phyloP scores from a whole-genome alignment of 2,113 vertebrate genomes.

The Pelecanus crispus region DNA sequence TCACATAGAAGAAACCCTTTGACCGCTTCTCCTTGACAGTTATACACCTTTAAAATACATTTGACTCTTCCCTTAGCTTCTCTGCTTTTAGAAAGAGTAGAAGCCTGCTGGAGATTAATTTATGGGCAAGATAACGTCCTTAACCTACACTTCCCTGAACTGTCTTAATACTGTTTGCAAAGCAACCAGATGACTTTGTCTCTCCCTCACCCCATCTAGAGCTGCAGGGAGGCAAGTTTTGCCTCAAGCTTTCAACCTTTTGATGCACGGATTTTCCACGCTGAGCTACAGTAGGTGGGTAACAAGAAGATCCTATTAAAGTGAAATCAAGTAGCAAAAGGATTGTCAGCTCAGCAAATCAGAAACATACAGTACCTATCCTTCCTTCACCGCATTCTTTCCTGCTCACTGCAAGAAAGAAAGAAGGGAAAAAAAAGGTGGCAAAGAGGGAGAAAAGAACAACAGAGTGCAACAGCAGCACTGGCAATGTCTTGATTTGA shows the following conservation, averaged over 20 bases:
- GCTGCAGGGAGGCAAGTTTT: conserved; percentile 20
- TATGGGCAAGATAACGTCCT: conserved; percentile 38
- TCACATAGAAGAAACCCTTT: conserved; percentile 61
- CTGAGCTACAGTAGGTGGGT: not conserved
- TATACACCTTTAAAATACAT: conserved; percentile 79
- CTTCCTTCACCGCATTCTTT: not conserved
- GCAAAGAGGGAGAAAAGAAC: not conserved
- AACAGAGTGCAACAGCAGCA: not conserved
- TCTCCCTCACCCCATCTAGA: not conserved
- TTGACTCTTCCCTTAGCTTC: conserved; percentile 76
- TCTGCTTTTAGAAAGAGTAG: conserved; percentile 63
- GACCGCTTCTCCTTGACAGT: conserved; percentile 59
- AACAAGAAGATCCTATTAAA: conserved; percentile 51
- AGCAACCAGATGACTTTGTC: not conserved
- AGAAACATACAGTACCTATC: not conserved
- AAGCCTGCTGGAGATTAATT: conserved; percentile 80
- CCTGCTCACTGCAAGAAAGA: not conserved
- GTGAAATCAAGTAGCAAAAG: conserved; percentile 37
- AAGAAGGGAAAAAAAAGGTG: not conserved
- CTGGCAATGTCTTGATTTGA: not conserved
- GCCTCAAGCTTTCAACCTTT: conserved; percentile 36
- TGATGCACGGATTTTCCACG: not conserved
- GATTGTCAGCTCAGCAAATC: conserved; percentile 18
- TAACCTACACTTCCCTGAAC: not conserved
- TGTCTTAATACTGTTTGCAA: not conserved